Evolutionary conservation across 2,797 vertebrate species (phyloP).

Genomic region (Crocodylus rhombifer): DNA sequence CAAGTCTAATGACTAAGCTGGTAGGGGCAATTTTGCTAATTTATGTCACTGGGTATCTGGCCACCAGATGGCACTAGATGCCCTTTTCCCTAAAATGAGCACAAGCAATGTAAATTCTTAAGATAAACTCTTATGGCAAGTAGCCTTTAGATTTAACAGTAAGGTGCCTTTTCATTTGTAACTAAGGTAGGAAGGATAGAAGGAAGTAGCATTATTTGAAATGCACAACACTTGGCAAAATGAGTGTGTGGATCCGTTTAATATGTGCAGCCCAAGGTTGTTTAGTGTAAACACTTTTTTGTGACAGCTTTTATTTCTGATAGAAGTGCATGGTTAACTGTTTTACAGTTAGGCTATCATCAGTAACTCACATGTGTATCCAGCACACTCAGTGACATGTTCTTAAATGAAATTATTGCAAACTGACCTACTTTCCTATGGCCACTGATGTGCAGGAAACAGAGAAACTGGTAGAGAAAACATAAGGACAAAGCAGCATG

Average conservation of each 20-base stretch:
- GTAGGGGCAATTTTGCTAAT: not conserved
- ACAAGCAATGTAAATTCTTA: not conserved
- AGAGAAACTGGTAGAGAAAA: not conserved
- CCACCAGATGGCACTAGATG: not conserved
- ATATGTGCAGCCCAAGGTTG: not conserved
- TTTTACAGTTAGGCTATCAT: slow-evolving; percentile 20
- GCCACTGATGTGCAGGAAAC: not conserved
- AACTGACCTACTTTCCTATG: not conserved
- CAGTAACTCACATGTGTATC: not conserved
- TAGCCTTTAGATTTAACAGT: not conserved
- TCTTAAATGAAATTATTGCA: not conserved
- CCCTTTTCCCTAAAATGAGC: not conserved
- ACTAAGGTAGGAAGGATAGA: not conserved
- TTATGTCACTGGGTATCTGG: not conserved
- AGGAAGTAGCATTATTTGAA: not conserved
- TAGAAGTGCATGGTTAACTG: slow-evolving; percentile 2
- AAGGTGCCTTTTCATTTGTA: not conserved
- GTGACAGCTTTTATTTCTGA: not conserved
- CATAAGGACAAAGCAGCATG: not conserved
- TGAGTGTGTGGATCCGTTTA: rapidly evolving
- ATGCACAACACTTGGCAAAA: rapidly evolving
- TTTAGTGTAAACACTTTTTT: not conserved
- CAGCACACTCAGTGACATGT: not conserved
- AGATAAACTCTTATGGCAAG: not conserved
- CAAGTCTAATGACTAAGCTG: not conserved